A percentile compares a stretch with the other conserved stretches of the same genome.
phyloP scores from a whole-genome alignment of 2,888 invertebrate genomes.

The Rotaria sp. region DNA sequence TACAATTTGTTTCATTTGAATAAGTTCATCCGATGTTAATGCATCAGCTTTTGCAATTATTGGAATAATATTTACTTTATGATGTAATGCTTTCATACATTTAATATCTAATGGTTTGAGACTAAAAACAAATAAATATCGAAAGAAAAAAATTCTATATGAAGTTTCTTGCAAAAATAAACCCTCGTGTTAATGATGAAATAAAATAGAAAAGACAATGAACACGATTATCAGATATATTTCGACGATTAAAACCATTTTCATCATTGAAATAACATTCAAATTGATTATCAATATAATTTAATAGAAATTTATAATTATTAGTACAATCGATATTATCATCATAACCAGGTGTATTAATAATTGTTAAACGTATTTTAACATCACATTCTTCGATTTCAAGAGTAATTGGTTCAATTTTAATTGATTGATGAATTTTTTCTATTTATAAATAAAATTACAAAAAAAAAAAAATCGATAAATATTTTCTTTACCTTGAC shows the following conservation, averaged over 20 bases:
- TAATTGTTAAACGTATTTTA: conserved; percentile 52
- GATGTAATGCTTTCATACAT: conserved; percentile 53
- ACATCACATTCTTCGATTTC: conserved; percentile 56
- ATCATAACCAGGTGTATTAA: conserved; percentile 55
- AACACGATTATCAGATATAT: conserved; percentile 90
- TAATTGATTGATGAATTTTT: conserved; percentile 53
- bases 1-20: conserved; percentile 46
- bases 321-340: conserved; percentile 53
- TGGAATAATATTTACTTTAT: conserved; percentile 56
- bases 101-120: conserved; percentile 49
- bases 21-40: conserved; percentile 51
- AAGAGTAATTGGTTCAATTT: conserved; percentile 55
- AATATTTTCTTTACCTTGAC: not conserved
- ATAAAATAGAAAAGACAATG: conserved; percentile 69
- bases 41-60: conserved; percentile 56
- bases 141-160: too few species aligned
- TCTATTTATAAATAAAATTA: conserved; percentile 43
- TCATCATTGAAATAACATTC: conserved; percentile 64
- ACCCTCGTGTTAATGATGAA: conserved; percentile 49
- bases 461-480: too few species aligned
- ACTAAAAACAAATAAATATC: conserved; percentile 44
- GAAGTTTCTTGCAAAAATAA: not conserved
- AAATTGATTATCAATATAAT: conserved; percentile 94
- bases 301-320: conserved; percentile 80
- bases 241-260: conserved; percentile 85